Evolutionary conservation across 2,797 vertebrate species (phyloP).

Genomic region (Eulemur coronatus): DNA sequence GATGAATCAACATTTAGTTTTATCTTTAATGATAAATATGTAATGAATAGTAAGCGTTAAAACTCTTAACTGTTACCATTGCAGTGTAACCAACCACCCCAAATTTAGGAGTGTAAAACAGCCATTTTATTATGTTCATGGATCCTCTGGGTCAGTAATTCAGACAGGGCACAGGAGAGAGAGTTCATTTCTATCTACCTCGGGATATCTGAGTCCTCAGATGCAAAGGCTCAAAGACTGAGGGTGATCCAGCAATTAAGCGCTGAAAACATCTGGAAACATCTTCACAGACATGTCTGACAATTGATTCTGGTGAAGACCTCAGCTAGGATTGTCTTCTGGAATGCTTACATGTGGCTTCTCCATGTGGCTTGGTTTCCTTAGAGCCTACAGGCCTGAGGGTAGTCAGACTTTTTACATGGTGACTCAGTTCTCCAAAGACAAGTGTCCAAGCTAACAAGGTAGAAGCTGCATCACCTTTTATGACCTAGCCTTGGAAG

Average conservation of each 20-base stretch:
- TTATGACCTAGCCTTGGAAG: not conserved
- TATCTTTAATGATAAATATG: constrained; percentile 17
- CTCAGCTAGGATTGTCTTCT: not conserved
- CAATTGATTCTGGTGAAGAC: not conserved
- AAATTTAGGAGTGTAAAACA: not conserved
- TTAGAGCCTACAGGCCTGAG: not conserved
- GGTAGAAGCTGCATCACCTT: not conserved
- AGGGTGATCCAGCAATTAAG: not conserved
- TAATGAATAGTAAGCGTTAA: not conserved
- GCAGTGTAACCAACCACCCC: not conserved
- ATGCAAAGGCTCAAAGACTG: not conserved
- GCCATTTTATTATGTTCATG: not conserved
- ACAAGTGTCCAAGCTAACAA: not conserved
- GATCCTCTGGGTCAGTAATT: not conserved
- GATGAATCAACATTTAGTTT: not conserved
- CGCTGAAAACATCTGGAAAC: not conserved
- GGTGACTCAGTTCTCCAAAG: not conserved
- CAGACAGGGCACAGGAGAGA: not conserved
- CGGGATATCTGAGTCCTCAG: not conserved
- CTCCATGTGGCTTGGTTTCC: not conserved
- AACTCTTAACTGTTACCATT: not conserved
- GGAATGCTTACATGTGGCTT: not conserved
- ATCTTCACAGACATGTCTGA: not conserved
- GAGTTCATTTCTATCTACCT: not conserved
- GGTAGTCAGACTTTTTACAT: not conserved